A percentile compares a stretch with the other conserved stretches of the same genome.
Conservation (phyloP, 2,888 invertebrate genomes). For the Eupithecia centaureata region DNA sequence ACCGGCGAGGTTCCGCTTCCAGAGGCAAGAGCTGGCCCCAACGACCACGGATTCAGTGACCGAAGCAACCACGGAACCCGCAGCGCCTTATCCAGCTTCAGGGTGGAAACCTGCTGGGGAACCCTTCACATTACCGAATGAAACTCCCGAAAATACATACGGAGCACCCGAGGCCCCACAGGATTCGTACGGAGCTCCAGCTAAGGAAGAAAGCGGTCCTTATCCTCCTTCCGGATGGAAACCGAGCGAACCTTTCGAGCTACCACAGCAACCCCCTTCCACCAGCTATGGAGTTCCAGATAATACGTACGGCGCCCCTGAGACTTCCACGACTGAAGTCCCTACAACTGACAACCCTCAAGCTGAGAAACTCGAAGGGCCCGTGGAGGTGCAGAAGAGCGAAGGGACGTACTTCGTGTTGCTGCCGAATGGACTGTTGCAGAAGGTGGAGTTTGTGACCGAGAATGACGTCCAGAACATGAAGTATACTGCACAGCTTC, state of each 20-base stretch:
- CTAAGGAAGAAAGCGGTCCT: slow-evolving; percentile 51
- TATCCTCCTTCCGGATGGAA: slow-evolving; percentile 78
- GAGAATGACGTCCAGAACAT: slow-evolving; percentile 81
- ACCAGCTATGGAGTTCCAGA: slow-evolving; percentile 67
- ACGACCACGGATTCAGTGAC: slow-evolving; percentile 72
- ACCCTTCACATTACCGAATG: slow-evolving; percentile 63
- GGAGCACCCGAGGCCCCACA: slow-evolving; percentile 52
- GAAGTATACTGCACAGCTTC: slow-evolving; percentile 85
- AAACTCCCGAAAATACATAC: slow-evolving; percentile 56
- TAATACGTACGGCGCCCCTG: slow-evolving; percentile 64
- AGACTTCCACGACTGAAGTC: slow-evolving; percentile 63
- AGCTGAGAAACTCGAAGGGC: slow-evolving; percentile 66
- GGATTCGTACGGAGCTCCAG: slow-evolving; percentile 43
- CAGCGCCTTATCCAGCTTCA: slow-evolving; percentile 65
- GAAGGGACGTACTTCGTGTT: slow-evolving; percentile 86
- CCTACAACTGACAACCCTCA: slow-evolving; percentile 69
- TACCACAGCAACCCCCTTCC: slow-evolving; percentile 67
- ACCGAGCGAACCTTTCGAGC: slow-evolving; percentile 69
- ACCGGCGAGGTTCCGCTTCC: slow-evolving; percentile 77
- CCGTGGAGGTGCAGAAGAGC: slow-evolving; percentile 77
- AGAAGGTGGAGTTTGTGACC: slow-evolving; percentile 84
- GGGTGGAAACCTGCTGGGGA: slow-evolving; percentile 75
- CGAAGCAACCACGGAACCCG: slow-evolving; percentile 65
- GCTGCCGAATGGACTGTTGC: slow-evolving; percentile 86
- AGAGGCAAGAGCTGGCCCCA: slow-evolving; percentile 75